Conservation (phyloP, 2,797 vertebrate genomes). For the Tiaroga cobitis region DNA sequence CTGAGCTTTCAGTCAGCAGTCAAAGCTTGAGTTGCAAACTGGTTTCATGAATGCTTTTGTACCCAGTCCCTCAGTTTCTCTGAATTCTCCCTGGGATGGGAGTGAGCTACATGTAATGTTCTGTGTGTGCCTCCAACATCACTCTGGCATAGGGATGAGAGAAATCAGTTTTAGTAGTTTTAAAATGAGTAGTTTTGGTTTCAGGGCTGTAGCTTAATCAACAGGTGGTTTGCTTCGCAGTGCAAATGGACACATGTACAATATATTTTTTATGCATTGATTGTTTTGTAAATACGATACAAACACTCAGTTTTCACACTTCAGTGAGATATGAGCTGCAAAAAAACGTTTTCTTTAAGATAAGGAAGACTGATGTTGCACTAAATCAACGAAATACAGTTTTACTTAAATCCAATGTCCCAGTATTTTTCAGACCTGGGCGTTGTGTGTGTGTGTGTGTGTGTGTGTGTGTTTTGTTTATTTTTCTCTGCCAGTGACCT, state of each 20-base stretch:
- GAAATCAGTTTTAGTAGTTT: constrained; percentile 26
- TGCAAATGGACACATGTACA: neutral
- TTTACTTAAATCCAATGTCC: neutral
- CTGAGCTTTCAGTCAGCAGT: constrained; percentile 18
- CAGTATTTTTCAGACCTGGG: neutral
- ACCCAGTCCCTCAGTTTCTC: neutral
- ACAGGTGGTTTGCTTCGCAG: too few species aligned
- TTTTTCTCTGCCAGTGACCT: constrained; percentile 12
- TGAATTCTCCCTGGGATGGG: neutral
- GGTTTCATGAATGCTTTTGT: constrained; percentile 16
- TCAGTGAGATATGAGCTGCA: neutral
- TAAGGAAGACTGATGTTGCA: neutral
- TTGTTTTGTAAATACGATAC: neutral
- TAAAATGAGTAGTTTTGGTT: constrained; percentile 21
- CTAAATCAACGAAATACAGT: neutral
- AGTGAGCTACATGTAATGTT: constrained; percentile 29
- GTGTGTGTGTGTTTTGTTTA: neutral
- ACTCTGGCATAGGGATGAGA: constrained; percentile 21
- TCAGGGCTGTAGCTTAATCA: constrained; percentile 30
- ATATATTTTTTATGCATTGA: too few species aligned
- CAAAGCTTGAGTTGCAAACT: neutral
- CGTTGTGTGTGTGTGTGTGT: neutral
- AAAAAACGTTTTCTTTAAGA: neutral
- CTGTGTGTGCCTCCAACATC: constrained; percentile 12
- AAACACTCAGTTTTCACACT: too few species aligned